Base-by-base conservation (phyloP, 1,140 invertebrate species). In the Aphelinus certus region DNA sequence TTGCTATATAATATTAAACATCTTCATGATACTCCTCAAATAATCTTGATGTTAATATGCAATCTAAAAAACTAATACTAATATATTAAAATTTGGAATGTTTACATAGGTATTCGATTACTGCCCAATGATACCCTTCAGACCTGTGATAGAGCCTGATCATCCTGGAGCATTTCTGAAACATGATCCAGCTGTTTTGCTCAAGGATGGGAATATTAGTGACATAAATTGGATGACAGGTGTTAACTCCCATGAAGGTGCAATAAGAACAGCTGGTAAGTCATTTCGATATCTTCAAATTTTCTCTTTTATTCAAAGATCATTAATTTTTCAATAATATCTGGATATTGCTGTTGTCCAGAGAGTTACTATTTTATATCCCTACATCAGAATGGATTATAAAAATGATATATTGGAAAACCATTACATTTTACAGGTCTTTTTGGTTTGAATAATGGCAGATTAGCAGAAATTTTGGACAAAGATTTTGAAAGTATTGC, bases 61-160 rank as follows among this genome's bases (percentile, higher is more conserved):
- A 26, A 26, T 26, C 26, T 26, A 26, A 26, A 26, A 26, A 26
- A 26, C 26, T 26, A 26, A 26, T 26, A 26, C 26, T 26, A 26
- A 26, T 26, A 58, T 58, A 1, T 6, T 3, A 63, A 63, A 9
- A 10, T 63, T 63, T 46, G 1, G 7, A 26, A 26, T 26, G 76
- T 7, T 71, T 79, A 80, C 85, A 10, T 63, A 94, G 92, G 83
- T 88, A 42, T 94, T 91, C 88, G 92, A 92, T 79, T 92, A 90
- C 68, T 92, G 92, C 81, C 92, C 93, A 1, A 91, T 93, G 91
- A 93, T 93, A 72, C 91, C 92, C 1, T 94, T 93, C 78, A 93
- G 92, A 76, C 92, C 93, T 0, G 91, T 92, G 0, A 84, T 93
- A 42, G 93, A 94, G 83, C 91, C 91, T 0, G 82, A 90, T 73